Conservation (phyloP, 2,888 invertebrate genomes). For the Erebia epiphron region DNA sequence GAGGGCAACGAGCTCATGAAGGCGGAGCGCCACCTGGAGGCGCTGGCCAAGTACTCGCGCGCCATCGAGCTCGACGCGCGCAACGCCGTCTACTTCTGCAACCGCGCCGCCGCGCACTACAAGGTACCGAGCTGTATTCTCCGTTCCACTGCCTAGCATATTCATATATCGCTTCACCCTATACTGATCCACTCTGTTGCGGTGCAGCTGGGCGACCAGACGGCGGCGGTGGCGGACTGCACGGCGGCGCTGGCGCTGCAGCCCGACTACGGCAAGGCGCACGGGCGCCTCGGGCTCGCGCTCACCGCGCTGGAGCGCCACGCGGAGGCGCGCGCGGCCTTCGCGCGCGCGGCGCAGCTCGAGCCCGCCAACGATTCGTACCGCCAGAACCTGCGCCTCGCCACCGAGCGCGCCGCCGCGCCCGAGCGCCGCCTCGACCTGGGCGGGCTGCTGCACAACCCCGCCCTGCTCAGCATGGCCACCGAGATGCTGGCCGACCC, state of each 20-base stretch:
- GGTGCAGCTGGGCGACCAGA: slow-evolving; percentile 86
- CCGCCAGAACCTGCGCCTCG: slow-evolving; percentile 91
- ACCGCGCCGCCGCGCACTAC: slow-evolving; percentile 97
- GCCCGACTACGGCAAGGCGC: slow-evolving; percentile 96
- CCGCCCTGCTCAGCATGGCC: slow-evolving; percentile 92
- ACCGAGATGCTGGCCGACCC: slow-evolving; percentile 93
- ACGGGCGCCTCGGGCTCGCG: slow-evolving; percentile 95
- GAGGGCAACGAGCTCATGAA: slow-evolving; percentile 96
- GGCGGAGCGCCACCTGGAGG: slow-evolving; percentile 89
- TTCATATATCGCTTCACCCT: too few relatives aligned
- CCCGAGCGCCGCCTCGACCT: slow-evolving; percentile 86
- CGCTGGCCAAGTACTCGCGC: slow-evolving; percentile 92
- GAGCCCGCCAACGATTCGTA: slow-evolving; percentile 97
- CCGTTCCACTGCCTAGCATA: background rate
- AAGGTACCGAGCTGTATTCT: slow-evolving; percentile 66
- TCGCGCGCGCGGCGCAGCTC: slow-evolving; percentile 92
- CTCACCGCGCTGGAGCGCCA: slow-evolving; percentile 92
- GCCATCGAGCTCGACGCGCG: slow-evolving; percentile 93
- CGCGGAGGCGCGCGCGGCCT: slow-evolving; percentile 92
- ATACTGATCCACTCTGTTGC: too few relatives aligned
- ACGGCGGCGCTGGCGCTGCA: slow-evolving; percentile 94
- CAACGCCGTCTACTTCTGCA: slow-evolving; percentile 98
- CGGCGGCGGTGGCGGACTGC: slow-evolving; percentile 94
- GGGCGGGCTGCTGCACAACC: slow-evolving; percentile 89
- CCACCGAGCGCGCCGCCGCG: slow-evolving; percentile 88